Evolutionary conservation across 2,888 invertebrate genomes (phyloP).

Genomic region (Argynnis bischoffii): DNA sequence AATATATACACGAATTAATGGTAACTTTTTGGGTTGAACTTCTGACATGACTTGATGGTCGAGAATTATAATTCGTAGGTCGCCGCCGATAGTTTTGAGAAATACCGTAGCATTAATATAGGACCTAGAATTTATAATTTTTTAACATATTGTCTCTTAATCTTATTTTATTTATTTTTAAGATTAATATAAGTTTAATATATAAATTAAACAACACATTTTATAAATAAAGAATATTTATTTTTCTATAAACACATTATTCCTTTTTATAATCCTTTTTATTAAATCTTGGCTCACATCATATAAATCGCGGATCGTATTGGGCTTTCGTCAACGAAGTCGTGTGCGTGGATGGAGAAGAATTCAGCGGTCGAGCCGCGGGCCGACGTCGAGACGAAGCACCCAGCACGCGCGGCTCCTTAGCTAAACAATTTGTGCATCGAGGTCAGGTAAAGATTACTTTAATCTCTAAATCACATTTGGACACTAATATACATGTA

Average conservation of each 20-base stretch:
- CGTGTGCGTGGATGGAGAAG: conserved; percentile 78
- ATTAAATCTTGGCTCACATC: conserved; percentile 59
- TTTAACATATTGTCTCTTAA: no score
- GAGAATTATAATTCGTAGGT: no score
- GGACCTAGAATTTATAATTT: no score
- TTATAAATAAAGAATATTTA: conserved; percentile 82
- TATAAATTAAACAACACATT: conserved; percentile 34
- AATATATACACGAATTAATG: no score
- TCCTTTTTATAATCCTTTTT: conserved; percentile 60
- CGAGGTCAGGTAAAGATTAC: conserved; percentile 75
- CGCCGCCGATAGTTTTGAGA: no score
- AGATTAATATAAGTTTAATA: neutral
- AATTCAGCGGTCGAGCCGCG: conserved; percentile 63
- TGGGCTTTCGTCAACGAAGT: conserved; percentile 79
- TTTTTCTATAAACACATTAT: conserved; percentile 80
- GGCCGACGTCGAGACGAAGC: conserved; percentile 67
- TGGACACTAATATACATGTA: conserved; percentile 82
- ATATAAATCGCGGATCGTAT: conserved; percentile 74
- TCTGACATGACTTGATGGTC: no score
- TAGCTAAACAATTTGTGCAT: conserved; percentile 80
- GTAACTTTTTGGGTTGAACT: no score
- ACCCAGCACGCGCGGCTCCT: conserved; percentile 72
- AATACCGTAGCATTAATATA: no score
- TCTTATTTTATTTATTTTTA: no score
- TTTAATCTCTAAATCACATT: conserved; percentile 82